A percentile compares a stretch with the other conserved stretches of the same genome.
phyloP scores from a whole-genome alignment of 2,113 vertebrate genomes.

The Eptesicus fuscus region DNA sequence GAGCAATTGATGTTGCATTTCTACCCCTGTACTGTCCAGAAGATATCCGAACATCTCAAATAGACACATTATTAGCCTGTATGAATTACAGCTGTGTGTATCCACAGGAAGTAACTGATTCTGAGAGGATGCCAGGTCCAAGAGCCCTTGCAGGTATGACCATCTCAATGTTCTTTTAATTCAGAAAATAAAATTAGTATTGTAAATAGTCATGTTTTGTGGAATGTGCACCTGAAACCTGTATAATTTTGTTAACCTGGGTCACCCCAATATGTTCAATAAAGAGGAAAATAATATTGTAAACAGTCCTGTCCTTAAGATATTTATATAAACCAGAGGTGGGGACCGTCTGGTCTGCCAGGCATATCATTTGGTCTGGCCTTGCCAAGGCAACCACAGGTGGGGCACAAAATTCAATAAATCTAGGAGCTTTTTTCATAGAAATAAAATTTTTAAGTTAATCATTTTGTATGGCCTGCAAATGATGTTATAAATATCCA shows the following conservation, averaged over 20 bases:
- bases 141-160: constrained; percentile 42
- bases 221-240: too few species aligned
- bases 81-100: constrained; percentile 57
- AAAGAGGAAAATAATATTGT: neutral
- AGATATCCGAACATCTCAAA: constrained; percentile 50
- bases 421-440: too few species aligned
- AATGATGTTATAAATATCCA: too few species aligned
- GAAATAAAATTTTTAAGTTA: too few species aligned
- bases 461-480: too few species aligned
- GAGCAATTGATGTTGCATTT: constrained; percentile 87
- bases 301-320: constrained; percentile 10
- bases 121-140: neutral
- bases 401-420: too few species aligned
- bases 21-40: constrained; percentile 77
- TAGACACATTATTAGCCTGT: constrained; percentile 39
- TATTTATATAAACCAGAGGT: neutral
- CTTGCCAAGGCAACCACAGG: too few species aligned
- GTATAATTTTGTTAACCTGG: too few species aligned
- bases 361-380: too few species aligned
- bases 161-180: neutral
- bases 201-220: neutral
- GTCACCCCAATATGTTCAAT: too few species aligned
- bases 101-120: neutral
- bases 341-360: too few species aligned
- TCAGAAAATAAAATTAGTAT: constrained; percentile 23